Evolutionary conservation across 2,113 vertebrate genomes (phyloP), one percentile per base, ranked within the genome.

Genomic region (Oreochromis niloticus): DNA sequence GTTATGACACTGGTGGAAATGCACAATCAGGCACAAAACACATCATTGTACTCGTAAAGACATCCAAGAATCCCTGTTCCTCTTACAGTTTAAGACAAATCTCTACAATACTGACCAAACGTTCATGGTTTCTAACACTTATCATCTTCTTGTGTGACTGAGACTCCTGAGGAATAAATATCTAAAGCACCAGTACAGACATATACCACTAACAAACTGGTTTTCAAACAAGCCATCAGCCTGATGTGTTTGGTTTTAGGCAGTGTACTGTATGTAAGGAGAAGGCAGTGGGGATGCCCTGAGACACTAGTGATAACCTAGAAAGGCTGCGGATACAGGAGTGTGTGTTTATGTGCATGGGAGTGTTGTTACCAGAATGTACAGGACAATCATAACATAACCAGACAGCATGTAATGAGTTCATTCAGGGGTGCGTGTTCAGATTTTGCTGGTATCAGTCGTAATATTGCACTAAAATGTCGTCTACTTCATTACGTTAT

Each of bases 201-300:
- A 56, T 85, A 61, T 30, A 84, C 22, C 43, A 57, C 8, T 13
- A 81, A 83, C 36, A 56, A 41, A 85, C 61, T 84, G 66, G 36
- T 71, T 81, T 39, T 59, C 11, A 30, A 7, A 59, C 63, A 89
- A 71, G 86, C 82, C 9, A 5, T 63, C 24, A n/a, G 30, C 82
- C 6, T 36, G 46, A 73, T 78, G 14, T 32, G 85, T 82, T 68
- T 34, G 24, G 50, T 81, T 84, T 73, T 78, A 39, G 91, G 91
- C 89, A 91, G 91, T 88, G 90, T 85, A 10, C 73, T 82, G 84
- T 88, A 8, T 82, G 50, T 85, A 61, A 89, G 55, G 71, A 88
- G 91, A 71, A 92, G 92, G 92, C 85, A 90, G 89, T 32, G 78
- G 61, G 80, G 79, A 90, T 50, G 86, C 91, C 93, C 95, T 94